Evolutionary conservation across 2,797 vertebrate genomes (phyloP).

Genomic region (Coregonus sp.): DNA sequence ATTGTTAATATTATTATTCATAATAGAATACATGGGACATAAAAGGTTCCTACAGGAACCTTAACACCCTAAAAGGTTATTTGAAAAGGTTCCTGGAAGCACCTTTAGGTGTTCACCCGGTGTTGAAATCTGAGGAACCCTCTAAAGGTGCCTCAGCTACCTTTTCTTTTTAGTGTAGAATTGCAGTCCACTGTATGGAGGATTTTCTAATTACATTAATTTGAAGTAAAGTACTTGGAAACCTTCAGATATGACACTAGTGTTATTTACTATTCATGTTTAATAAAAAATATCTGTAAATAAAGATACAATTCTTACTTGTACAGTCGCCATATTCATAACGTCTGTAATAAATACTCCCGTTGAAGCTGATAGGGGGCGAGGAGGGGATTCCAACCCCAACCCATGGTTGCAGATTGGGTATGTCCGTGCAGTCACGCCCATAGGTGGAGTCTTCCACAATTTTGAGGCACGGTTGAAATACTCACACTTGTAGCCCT

Average conservation of each 20-base stretch:
- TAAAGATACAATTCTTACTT: background rate
- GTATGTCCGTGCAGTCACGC: constrained; percentile 48
- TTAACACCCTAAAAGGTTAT: too few relatives aligned
- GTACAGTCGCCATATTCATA: constrained; percentile 9
- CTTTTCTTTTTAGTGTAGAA: too few relatives aligned
- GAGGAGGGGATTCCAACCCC: constrained; percentile 42
- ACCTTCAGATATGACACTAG: background rate
- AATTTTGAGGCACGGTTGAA: constrained; percentile 75
- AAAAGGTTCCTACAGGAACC: too few relatives aligned
- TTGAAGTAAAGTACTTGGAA: background rate
- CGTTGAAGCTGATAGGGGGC: background rate
- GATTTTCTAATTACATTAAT: too few relatives aligned
- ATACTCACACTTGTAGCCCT: constrained; percentile 64
- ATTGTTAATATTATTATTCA: too few relatives aligned
- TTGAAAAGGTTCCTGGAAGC: too few relatives aligned
- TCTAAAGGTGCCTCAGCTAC: too few relatives aligned
- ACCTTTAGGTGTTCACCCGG: too few relatives aligned
- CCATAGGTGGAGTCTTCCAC: constrained; percentile 69
- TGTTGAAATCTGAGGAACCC: too few relatives aligned
- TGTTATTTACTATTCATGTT: background rate
- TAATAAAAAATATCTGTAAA: background rate
- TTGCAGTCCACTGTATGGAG: too few relatives aligned
- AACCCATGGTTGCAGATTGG: constrained; percentile 61
- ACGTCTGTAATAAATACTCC: constrained; percentile 12
- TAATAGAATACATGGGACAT: too few relatives aligned